These are phyloP conservation scores for Nesidiocoris tenuis DNA, from an alignment of 2,888 invertebrate genomes.

Conservation along the genomic window DNA sequence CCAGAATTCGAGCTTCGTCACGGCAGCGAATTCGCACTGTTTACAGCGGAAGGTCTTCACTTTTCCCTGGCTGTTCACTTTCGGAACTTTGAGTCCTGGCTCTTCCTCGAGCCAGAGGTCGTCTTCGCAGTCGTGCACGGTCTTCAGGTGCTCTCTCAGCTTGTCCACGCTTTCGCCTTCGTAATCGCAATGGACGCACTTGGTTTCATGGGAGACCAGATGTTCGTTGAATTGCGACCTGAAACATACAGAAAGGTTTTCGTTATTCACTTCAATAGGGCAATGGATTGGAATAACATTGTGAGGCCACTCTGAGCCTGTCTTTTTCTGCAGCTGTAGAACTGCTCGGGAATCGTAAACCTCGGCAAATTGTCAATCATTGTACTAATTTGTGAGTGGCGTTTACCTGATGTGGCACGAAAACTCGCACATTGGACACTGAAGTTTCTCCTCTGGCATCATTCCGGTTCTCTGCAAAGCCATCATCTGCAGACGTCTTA, in stretches of 20 bases:
- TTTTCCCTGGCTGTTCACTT: conserved; percentile 77
- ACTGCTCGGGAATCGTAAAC: too few species aligned
- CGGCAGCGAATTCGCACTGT: conserved; percentile 60
- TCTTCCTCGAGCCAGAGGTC: conserved; percentile 57
- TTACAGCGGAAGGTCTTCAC: conserved; percentile 55
- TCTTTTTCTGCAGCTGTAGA: background rate
- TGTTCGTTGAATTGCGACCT: conserved; percentile 59
- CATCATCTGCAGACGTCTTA: conserved; percentile 54
- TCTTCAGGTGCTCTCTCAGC: conserved; percentile 57
- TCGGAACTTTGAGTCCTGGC: conserved; percentile 62
- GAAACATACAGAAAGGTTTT: conserved; percentile 41
- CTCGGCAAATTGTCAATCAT: too few species aligned
- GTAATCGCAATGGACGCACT: conserved; percentile 60
- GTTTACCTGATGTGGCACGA: conserved; percentile 59
- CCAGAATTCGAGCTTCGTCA: conserved; percentile 92
- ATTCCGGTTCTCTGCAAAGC: conserved; percentile 53
- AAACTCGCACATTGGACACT: conserved; percentile 48
- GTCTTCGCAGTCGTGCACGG: conserved; percentile 55
- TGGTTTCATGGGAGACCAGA: conserved; percentile 57
- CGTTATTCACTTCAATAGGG: too few species aligned
- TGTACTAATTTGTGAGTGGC: background rate
- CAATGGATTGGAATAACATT: too few species aligned
- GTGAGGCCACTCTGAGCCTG: too few species aligned
- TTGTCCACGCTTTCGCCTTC: conserved; percentile 59
- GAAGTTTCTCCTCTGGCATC: conserved; percentile 48